A percentile compares a stretch with the other conserved stretches of the same genome.
These are phyloP conservation scores for Eidolon helvum DNA, from an alignment of 2,113 vertebrate species.

Conservation along the genomic window DNA sequence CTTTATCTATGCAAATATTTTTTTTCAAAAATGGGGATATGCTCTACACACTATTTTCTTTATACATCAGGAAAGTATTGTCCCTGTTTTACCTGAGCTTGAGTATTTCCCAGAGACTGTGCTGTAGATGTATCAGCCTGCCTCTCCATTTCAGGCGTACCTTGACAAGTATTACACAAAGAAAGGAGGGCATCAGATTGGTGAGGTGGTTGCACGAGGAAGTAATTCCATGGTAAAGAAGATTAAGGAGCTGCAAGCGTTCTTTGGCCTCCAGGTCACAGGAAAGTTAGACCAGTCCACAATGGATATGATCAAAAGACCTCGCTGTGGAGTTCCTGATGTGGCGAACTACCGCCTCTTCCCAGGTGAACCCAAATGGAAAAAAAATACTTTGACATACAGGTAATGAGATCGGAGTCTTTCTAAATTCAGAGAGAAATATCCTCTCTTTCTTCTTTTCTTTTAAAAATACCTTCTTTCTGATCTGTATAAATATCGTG, in stretches of 20 bases:
- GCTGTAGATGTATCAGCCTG: neutral
- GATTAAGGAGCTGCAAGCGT: conserved; percentile 82
- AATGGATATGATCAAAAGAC: conserved; percentile 80
- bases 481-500: neutral
- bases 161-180: conserved; percentile 64
- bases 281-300: conserved; percentile 82
- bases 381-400: conserved; percentile 84
- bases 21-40: neutral
- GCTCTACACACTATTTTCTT: neutral
- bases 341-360: conserved; percentile 83
- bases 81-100: neutral
- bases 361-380: conserved; percentile 80
- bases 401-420: conserved; percentile 74
- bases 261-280: conserved; percentile 83
- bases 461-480: neutral
- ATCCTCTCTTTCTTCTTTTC: neutral
- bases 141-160: conserved; percentile 63
- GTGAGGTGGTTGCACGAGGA: conserved; percentile 36
- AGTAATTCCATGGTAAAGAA: conserved; percentile 52
- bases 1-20: neutral
- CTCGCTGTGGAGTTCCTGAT: conserved; percentile 82
- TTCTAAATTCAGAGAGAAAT: conserved; percentile 52
- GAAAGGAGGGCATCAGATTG: conserved; percentile 52
- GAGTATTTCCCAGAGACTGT: neutral
- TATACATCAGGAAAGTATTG: neutral